Conservation (phyloP, 1,140 invertebrate genomes). For the Heliconius eleuchia region DNA sequence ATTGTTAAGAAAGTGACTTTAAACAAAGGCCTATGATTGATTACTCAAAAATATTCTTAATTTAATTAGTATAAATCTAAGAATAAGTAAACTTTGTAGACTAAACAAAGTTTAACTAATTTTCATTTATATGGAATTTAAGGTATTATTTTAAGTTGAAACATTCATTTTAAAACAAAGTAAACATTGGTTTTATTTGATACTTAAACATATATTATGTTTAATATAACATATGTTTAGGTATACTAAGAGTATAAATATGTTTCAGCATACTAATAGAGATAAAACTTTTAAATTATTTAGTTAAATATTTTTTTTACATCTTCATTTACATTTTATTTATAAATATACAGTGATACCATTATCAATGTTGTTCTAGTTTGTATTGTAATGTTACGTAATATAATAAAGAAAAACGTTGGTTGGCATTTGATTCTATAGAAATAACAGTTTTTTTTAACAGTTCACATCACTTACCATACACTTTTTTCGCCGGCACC, state of each 20-base stretch:
- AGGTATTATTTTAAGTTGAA: background rate
- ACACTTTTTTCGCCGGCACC: slow-evolving; percentile 83
- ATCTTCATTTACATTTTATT: background rate
- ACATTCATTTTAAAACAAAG: background rate
- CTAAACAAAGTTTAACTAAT: background rate
- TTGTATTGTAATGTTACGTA: background rate
- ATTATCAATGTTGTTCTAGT: background rate
- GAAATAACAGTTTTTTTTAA: background rate
- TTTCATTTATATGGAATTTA: background rate
- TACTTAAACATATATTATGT: background rate
- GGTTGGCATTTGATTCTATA: slow-evolving; percentile 1
- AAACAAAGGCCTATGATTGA: background rate
- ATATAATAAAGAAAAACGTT: background rate
- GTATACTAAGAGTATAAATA: no score
- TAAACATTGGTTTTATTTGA: background rate
- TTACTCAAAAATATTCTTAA: background rate
- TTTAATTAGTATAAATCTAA: background rate
- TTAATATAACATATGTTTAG: no score
- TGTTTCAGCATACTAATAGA: background rate
- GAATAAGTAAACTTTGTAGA: background rate
- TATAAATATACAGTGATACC: background rate
- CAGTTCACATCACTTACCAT: slow-evolving; percentile 67
- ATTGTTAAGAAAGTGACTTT: background rate
- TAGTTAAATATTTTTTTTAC: background rate
- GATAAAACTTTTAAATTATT: background rate